Conservation (phyloP, 2,888 invertebrate species). For the Andrena dorsata region DNA sequence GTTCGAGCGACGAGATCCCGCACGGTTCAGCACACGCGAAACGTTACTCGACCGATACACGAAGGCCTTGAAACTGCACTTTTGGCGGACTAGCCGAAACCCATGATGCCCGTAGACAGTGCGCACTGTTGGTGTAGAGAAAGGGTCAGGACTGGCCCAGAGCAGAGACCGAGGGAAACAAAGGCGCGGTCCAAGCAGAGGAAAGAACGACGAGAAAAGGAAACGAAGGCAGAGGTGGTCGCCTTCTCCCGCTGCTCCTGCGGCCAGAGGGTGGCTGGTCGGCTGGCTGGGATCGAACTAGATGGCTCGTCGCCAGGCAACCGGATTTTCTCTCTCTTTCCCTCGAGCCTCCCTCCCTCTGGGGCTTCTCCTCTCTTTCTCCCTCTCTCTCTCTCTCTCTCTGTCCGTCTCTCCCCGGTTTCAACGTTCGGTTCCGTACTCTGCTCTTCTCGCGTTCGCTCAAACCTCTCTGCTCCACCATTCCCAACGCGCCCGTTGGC, state of each 20-base stretch:
- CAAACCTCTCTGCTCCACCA: conserved; percentile 20
- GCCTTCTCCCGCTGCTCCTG: conserved; percentile 69
- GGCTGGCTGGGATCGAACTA: conserved; percentile 84
- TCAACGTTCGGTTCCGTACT: conserved; percentile 33
- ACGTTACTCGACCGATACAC: conserved; percentile 23
- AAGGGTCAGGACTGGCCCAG: neutral
- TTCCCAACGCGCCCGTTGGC: conserved; percentile 37
- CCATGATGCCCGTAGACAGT: neutral
- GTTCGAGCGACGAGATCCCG: conserved; percentile 3
- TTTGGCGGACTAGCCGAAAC: conserved; percentile 27
- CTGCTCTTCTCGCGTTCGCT: conserved; percentile 39
- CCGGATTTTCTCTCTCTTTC: conserved; percentile 74
- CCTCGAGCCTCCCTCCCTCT: conserved; percentile 14
- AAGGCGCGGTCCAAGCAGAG: conserved; percentile 30
- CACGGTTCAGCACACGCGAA: conserved; percentile 25
- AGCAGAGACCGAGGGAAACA: conserved; percentile 9
- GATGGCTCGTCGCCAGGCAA: conserved; percentile 84
- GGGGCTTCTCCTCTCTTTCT: conserved; percentile 1
- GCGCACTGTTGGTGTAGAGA: neutral
- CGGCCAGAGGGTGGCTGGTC: conserved; percentile 73
- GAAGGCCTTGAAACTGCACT: conserved; percentile 58
- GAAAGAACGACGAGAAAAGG: conserved; percentile 49
- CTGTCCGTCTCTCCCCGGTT: conserved; percentile 11
- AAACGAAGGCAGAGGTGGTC: conserved; percentile 46
- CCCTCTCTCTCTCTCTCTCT: conserved; percentile 27